Conservation (phyloP, 2,888 invertebrate species). For the Autographa gamma region DNA sequence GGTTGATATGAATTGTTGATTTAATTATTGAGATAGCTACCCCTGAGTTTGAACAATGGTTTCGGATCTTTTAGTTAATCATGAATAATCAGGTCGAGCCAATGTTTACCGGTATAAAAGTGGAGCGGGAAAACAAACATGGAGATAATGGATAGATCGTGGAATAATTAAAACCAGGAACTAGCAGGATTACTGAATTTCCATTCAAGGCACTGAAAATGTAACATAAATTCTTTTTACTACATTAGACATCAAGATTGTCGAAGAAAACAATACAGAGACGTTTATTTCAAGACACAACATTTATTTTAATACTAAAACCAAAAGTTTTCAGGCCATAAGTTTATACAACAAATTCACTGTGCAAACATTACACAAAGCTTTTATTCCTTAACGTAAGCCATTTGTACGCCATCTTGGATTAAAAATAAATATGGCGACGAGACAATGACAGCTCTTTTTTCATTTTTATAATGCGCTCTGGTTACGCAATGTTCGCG, state of each 20-base stretch:
- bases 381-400: conserved; percentile 37
- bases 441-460: conserved; percentile 31
- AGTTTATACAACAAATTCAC: conserved; percentile 25
- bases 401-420: conserved; percentile 45
- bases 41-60: conserved; percentile 56
- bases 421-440: conserved; percentile 42
- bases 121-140: background rate
- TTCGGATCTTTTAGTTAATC: conserved; percentile 42
- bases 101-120: conserved; percentile 6
- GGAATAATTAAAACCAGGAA: no score
- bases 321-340: background rate
- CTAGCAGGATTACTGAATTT: no score
- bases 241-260: no score
- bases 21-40: conserved; percentile 81
- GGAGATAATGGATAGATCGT: background rate
- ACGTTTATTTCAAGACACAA: background rate
- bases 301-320: background rate
- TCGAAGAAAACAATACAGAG: no score
- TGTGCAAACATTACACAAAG: conserved; percentile 23
- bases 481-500: conserved; percentile 6
- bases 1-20: conserved; percentile 83
- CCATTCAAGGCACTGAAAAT: no score
- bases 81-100: conserved; percentile 40
- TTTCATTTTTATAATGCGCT: conserved; percentile 28
- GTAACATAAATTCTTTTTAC: no score